These are phyloP conservation scores for Poeciliopsis paucimaculata DNA, from an alignment of 2,797 vertebrate species.

Conservation along the genomic window DNA sequence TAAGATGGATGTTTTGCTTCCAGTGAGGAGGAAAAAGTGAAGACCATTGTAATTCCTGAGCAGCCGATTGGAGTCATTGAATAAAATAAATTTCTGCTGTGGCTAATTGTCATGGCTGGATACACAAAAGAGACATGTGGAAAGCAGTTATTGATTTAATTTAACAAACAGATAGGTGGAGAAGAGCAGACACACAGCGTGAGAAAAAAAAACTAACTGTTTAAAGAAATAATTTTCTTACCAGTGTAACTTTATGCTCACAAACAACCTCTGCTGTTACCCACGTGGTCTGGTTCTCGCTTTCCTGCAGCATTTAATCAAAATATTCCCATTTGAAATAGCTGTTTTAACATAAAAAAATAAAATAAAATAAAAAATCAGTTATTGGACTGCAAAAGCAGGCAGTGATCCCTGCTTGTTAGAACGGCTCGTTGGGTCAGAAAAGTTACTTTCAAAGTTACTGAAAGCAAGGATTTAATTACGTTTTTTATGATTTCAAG, in stretches of 20 bases:
- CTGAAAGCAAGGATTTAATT: not conserved
- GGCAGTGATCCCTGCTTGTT: not conserved
- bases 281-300: not conserved
- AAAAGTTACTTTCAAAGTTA: not conserved
- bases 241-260: not conserved
- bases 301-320: not conserved
- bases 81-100: not conserved
- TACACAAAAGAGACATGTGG: not conserved
- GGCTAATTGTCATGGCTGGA: not conserved
- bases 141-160: not conserved
- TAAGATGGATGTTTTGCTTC: not conserved
- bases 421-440: too few relatives aligned
- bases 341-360: not conserved
- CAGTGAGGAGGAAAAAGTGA: not conserved
- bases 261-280: not conserved
- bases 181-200: not conserved
- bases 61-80: not conserved
- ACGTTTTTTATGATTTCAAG: not conserved
- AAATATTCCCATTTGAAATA: not conserved
- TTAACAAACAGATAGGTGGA: not conserved
- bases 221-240: not conserved
- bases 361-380: not conserved
- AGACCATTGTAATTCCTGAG: not conserved
- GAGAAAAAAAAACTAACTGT: not conserved
- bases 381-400: not conserved